Base-by-base conservation (phyloP, 1,140 invertebrate species). In the Brachionus asplanchnoidis region DNA sequence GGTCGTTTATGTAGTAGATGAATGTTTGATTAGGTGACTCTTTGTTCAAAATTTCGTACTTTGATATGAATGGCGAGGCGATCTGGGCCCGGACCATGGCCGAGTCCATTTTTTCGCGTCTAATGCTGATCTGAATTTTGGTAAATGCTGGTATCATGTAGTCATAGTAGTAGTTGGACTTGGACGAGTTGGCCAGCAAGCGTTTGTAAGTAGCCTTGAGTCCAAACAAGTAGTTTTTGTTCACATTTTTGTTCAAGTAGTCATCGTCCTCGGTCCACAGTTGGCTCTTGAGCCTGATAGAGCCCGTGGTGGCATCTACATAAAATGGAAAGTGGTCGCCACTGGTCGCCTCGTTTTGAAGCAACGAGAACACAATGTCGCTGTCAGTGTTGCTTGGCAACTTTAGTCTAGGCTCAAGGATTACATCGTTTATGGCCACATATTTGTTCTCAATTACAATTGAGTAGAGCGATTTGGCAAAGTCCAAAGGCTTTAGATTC, bases 81-180 rank as follows among this genome's bases (percentile, higher is more conserved):
- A 82, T 36, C 11, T 77, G 6, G 23, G 73, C 23, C 1, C 46
- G 42, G 8, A 77, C 32, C 23, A 23, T 46, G 8, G 40, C n/a
- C 42, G 53, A 23, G 20, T 82, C 7, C 36, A 65, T 23, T 44
- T 36, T 60, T 17, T 40, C 28, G 2, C 32, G n/a, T 6, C 56
- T 23, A 1, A 82, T 17, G 20, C 12, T 65, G 9, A 82, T 65
- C 12, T 82, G 79, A 20, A 82, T 46, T 42, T 68, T 60, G 36
- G 79, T 46, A 65, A 82, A 82, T 20, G 79, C 79, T 11, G 79
- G 79, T 42, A 82, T 82, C 79, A 82, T 82, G 53, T 82, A 82
- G 60, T 82, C 79, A 36, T 82, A 40, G 40, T 82, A 82, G 26
- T 68, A 65, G 23, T 68, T 68, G 17, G 17, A 36, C 26, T 60